phyloP scores from a whole-genome alignment of 1,140 invertebrate species.

The Theocolax elegans region DNA sequence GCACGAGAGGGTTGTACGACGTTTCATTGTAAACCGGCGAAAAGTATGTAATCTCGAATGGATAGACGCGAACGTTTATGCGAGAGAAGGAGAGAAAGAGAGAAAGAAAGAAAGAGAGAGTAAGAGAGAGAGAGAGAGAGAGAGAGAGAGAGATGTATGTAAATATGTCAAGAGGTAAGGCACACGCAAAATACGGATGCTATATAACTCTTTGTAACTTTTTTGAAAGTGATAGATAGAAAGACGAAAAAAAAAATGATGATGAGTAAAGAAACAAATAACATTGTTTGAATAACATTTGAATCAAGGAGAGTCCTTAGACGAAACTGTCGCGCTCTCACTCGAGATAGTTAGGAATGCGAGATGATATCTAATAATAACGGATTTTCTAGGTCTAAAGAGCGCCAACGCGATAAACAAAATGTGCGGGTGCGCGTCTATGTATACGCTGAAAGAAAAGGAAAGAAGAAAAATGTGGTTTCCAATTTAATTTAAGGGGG shows the following conservation, averaged over 20 bases:
- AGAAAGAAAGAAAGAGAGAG: neutral
- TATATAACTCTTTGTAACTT: slow-evolving; percentile 39
- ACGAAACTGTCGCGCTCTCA: slow-evolving; percentile 18
- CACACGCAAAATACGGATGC: slow-evolving; percentile 1
- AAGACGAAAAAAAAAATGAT: slow-evolving; percentile 17
- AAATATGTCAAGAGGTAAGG: slow-evolving; percentile 27
- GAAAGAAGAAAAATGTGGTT: neutral
- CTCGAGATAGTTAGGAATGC: slow-evolving; percentile 28
- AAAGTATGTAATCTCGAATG: slow-evolving; percentile 14
- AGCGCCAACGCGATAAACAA: neutral
- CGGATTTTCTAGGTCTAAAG: slow-evolving; percentile 10
- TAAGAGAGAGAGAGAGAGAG: neutral
- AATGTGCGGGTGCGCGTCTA: slow-evolving; percentile 12
- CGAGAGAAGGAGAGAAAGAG: neutral
- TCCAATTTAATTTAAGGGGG: neutral
- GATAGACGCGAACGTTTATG: neutral
- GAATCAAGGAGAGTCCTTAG: too few relatives aligned
- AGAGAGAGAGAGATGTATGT: slow-evolving; percentile 24
- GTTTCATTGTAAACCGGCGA: slow-evolving; percentile 16
- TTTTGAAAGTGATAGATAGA: slow-evolving; percentile 37
- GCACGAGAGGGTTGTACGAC: slow-evolving; percentile 12
- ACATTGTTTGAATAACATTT: too few relatives aligned
- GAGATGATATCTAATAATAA: slow-evolving; percentile 14
- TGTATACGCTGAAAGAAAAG: slow-evolving; percentile 26
- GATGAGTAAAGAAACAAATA: too few relatives aligned